Evolutionary conservation across 2,888 invertebrate genomes (phyloP).

Genomic region (Timema cristinae): DNA sequence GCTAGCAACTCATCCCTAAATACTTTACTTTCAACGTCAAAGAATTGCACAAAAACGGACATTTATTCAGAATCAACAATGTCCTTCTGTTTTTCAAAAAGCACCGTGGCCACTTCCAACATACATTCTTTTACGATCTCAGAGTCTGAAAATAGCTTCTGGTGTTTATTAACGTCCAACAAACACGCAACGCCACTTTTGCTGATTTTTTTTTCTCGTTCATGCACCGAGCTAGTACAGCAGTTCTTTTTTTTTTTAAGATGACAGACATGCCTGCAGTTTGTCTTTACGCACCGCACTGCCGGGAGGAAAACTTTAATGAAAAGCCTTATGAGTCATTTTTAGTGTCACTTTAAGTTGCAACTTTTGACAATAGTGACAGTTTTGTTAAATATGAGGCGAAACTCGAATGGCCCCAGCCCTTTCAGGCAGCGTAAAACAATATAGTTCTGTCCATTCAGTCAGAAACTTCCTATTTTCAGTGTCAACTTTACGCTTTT

Average conservation of each 20-base stretch:
- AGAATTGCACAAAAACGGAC: constrained; percentile 27
- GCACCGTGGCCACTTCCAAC: constrained; percentile 27
- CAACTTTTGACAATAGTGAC: too few species aligned
- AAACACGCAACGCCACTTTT: constrained; percentile 31
- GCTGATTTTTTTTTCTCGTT: constrained; percentile 32
- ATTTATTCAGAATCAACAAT: constrained; percentile 37
- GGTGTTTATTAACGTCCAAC: constrained; percentile 32
- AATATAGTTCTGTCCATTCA: too few species aligned
- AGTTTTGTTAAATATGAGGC: too few species aligned
- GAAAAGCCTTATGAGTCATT: constrained; percentile 30
- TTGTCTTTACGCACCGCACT: constrained; percentile 29
- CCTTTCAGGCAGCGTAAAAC: too few species aligned
- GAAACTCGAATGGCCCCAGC: too few species aligned
- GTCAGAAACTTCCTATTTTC: too few species aligned
- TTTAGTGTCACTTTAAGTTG: constrained; percentile 29
- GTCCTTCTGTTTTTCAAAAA: constrained; percentile 23
- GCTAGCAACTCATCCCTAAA: constrained; percentile 15
- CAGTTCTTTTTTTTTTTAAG: constrained; percentile 28
- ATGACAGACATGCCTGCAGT: constrained; percentile 27
- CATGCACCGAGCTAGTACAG: constrained; percentile 30
- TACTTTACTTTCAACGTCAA: constrained; percentile 9
- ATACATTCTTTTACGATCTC: constrained; percentile 20
- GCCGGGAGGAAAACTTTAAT: constrained; percentile 23
- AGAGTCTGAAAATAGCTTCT: constrained; percentile 33
- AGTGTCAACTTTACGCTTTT: too few species aligned